A percentile compares a stretch with the other conserved stretches of the same genome.
Evolutionary conservation across 2,113 vertebrate genomes (phyloP).

Genomic region (Poicephalus meyeri): DNA sequence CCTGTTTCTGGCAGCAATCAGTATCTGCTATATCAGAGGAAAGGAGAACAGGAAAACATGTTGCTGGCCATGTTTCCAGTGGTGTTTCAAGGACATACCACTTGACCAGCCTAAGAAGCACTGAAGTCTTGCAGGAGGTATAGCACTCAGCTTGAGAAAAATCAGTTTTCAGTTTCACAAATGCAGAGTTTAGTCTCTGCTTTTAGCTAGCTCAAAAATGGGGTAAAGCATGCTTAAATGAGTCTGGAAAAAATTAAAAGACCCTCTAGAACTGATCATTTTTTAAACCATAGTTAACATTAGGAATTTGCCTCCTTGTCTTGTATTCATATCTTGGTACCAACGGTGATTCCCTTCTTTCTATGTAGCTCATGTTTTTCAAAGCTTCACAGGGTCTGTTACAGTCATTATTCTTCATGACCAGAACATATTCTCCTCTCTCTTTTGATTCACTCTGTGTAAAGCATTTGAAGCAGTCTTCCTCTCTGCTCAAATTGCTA

Average conservation of each 20-base stretch:
- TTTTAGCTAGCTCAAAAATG: not conserved
- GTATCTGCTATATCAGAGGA: not conserved
- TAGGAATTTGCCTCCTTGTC: not conserved
- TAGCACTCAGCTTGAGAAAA: not conserved
- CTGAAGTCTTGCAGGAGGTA: not conserved
- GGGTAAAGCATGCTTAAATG: not conserved
- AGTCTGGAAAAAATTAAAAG: not conserved
- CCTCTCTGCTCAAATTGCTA: not conserved
- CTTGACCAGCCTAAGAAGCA: not conserved
- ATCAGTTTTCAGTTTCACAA: not conserved
- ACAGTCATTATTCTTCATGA: not conserved
- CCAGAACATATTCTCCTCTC: not conserved
- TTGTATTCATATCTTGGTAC: not conserved
- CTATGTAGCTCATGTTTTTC: not conserved
- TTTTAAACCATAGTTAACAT: not conserved
- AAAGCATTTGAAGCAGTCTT: not conserved
- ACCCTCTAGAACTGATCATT: not conserved
- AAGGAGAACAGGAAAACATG: not conserved
- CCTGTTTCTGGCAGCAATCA: not conserved
- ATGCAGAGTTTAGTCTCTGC: not conserved
- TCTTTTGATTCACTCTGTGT: not conserved
- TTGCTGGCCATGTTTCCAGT: not conserved
- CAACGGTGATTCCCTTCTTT: not conserved
- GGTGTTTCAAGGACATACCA: not conserved
- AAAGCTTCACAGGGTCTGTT: not conserved